These are phyloP conservation scores for Drosophila parvula DNA, from an alignment of 1,140 invertebrate species.

Conservation along the genomic window DNA sequence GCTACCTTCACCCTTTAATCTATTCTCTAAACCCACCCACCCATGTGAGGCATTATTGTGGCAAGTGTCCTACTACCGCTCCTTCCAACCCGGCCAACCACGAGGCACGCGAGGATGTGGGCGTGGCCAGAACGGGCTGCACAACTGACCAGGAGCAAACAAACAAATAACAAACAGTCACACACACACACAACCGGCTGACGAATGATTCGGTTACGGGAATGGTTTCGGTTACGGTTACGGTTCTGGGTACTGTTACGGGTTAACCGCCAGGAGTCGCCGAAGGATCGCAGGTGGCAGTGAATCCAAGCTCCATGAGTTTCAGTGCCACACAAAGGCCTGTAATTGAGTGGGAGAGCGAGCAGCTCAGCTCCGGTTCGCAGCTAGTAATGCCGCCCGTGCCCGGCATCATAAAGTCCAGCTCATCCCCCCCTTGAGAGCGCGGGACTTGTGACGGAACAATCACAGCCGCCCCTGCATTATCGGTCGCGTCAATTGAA, in stretches of 20 bases:
- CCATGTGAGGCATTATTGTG: constrained; percentile 51
- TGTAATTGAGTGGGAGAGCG: constrained; percentile 69
- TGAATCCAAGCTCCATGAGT: constrained; percentile 19
- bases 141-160: constrained; percentile 49
- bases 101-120: background rate
- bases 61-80: constrained; percentile 17
- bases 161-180: constrained; percentile 46
- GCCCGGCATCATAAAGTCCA: background rate
- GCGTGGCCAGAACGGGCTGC: constrained; percentile 19
- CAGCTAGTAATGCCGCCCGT: constrained; percentile 28
- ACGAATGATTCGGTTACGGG: constrained; percentile 70
- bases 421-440: background rate
- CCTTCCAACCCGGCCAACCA: background rate
- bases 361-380: constrained; percentile 41
- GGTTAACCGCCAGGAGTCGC: constrained; percentile 27
- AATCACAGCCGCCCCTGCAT: constrained; percentile 33
- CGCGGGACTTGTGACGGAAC: constrained; percentile 49
- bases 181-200: constrained; percentile 40
- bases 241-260: background rate
- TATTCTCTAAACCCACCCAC: constrained; percentile 35
- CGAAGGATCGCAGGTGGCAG: background rate
- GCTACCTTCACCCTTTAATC: constrained; percentile 14
- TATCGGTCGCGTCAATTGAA: constrained; percentile 64
- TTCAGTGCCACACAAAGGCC: constrained; percentile 58
- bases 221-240: constrained; percentile 49